These are phyloP conservation scores for Eupithecia vulgata DNA, from an alignment of 2,888 invertebrate species.

Conservation along the genomic window DNA sequence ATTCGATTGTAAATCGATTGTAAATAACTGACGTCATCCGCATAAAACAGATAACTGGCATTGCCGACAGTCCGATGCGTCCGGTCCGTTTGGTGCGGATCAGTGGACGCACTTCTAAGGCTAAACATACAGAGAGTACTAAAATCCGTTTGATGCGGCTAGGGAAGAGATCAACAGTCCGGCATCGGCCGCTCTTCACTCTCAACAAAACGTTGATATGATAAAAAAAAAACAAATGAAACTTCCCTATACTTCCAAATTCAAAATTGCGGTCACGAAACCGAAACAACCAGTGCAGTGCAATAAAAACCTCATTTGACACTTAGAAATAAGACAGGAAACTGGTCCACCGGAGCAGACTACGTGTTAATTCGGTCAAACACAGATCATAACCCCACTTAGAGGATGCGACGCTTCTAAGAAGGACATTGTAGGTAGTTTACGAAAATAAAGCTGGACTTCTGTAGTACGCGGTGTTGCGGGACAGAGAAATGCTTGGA, in stretches of 20 bases:
- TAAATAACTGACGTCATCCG: no score
- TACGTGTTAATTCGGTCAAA: constrained; percentile 79
- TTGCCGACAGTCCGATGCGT: no score
- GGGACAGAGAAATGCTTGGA: constrained; percentile 41
- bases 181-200: no score
- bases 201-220: neutral
- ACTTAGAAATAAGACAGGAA: constrained; percentile 47
- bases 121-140: no score
- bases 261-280: neutral
- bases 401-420: constrained; percentile 73
- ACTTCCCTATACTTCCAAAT: neutral
- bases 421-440: constrained; percentile 73
- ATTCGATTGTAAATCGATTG: no score
- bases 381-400: constrained; percentile 78
- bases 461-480: constrained; percentile 72
- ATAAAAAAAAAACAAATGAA: neutral
- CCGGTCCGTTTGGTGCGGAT: no score
- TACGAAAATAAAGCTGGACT: constrained; percentile 72
- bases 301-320: constrained; percentile 6
- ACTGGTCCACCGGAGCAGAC: constrained; percentile 30
- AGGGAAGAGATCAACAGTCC: no score
- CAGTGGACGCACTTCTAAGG: no score
- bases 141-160: no score
- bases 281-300: no score
- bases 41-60: no score